These are phyloP conservation scores for Cryptocheilus praepositus DNA, from an alignment of 2,888 invertebrate genomes.

Conservation along the genomic window DNA sequence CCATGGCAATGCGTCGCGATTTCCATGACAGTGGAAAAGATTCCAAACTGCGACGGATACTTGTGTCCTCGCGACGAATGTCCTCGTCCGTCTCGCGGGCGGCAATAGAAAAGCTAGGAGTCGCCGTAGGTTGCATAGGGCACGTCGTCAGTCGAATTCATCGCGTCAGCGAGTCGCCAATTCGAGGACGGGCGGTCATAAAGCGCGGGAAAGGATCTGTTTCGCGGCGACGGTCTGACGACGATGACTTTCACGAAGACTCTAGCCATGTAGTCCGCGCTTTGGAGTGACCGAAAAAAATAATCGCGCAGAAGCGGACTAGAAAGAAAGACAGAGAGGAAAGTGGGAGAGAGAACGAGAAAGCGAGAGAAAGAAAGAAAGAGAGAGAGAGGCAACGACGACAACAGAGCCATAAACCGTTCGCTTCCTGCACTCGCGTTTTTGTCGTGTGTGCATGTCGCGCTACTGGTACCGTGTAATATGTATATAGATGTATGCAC, in stretches of 20 bases:
- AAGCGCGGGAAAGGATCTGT: slow-evolving; percentile 41
- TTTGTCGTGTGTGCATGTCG: slow-evolving; percentile 4
- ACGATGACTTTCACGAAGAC: slow-evolving; percentile 39
- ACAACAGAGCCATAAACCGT: slow-evolving; percentile 28
- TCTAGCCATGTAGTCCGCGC: background rate
- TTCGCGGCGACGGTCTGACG: slow-evolving; percentile 6
- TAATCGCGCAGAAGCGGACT: too few species aligned
- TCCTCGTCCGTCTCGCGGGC: too few species aligned
- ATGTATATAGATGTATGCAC: background rate
- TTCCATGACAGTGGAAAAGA: too few species aligned
- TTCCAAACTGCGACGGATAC: too few species aligned
- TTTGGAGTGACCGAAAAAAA: too few species aligned
- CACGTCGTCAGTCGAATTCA: slow-evolving; percentile 40
- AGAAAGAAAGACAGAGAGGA: background rate
- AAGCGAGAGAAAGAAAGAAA: background rate
- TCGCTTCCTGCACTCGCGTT: slow-evolving; percentile 23
- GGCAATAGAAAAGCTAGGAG: too few species aligned
- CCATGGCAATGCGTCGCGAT: too few species aligned
- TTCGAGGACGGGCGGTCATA: slow-evolving; percentile 37
- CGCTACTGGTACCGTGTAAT: background rate
- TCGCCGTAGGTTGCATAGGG: background rate
- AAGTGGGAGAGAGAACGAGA: background rate
- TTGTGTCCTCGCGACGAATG: too few species aligned
- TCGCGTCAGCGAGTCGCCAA: slow-evolving; percentile 47
- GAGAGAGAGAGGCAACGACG: background rate